Evolutionary conservation across 2,797 vertebrate species (phyloP).

Genomic region (Xiphorhynchus erythropygius): DNA sequence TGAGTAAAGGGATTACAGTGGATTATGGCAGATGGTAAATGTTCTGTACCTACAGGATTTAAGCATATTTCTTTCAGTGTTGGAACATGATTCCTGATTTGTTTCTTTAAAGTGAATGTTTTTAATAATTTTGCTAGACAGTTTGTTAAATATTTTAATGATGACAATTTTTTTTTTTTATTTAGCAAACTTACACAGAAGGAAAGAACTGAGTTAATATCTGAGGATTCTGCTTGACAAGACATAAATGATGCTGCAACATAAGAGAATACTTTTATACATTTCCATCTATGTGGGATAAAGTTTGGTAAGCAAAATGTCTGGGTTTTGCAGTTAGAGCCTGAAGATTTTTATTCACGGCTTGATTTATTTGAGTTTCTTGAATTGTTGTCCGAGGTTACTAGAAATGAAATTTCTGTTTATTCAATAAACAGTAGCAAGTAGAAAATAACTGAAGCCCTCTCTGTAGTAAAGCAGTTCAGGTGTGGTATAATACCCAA

Average conservation of each 20-base stretch:
- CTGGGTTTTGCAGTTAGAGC: not conserved
- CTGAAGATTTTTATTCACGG: not conserved
- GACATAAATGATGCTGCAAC: not conserved
- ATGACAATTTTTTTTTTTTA: not conserved
- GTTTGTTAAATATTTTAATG: not conserved
- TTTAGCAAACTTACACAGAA: not conserved
- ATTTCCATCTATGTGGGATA: not conserved
- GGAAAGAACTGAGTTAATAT: not conserved
- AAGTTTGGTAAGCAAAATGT: not conserved
- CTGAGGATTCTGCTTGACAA: not conserved
- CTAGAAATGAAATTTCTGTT: not conserved
- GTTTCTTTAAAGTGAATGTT: not conserved
- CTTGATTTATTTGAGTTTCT: not conserved
- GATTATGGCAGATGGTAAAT: not conserved
- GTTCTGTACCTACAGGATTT: not conserved
- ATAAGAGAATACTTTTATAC: not conserved
- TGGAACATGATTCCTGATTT: not conserved
- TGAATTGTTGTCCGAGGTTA: not conserved
- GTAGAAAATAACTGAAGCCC: not conserved
- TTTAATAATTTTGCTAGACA: not conserved
- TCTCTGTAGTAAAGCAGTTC: not conserved
- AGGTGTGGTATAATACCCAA: not conserved
- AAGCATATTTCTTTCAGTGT: not conserved
- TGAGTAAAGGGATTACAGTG: not conserved
- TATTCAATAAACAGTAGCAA: not conserved